These are phyloP conservation scores for Nycteola revayana DNA, from an alignment of 2,888 invertebrate species.

Conservation along the genomic window DNA sequence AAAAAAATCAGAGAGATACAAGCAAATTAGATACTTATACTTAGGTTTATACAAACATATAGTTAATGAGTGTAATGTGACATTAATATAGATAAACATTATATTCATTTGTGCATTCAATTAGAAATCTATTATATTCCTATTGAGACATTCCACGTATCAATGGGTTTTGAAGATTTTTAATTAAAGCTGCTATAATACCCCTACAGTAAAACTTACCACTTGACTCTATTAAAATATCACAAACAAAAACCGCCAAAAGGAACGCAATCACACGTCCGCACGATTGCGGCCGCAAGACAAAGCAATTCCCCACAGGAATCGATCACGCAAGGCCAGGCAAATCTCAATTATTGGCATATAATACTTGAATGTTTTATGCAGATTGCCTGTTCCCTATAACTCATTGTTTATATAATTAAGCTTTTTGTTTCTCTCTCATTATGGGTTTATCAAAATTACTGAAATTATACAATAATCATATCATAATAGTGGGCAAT, in stretches of 20 bases:
- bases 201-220: too few species aligned
- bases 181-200: too few species aligned
- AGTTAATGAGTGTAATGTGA: too few species aligned
- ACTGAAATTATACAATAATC: slow-evolving; percentile 14
- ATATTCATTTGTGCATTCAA: too few species aligned
- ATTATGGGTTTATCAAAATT: slow-evolving; percentile 17
- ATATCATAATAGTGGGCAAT: not conserved
- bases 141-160: too few species aligned
- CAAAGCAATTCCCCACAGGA: slow-evolving; percentile 58
- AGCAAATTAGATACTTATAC: too few species aligned
- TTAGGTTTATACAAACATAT: too few species aligned
- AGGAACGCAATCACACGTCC: slow-evolving; percentile 45
- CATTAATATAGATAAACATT: too few species aligned
- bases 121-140: too few species aligned
- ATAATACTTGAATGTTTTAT: slow-evolving; percentile 46
- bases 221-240: too few species aligned
- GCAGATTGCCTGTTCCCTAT: slow-evolving; percentile 42
- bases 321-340: slow-evolving; percentile 63
- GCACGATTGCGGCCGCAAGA: slow-evolving; percentile 38
- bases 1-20: too few species aligned
- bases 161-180: too few species aligned
- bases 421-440: slow-evolving; percentile 21
- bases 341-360: slow-evolving; percentile 54
- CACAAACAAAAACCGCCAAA: slow-evolving; percentile 37
- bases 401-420: slow-evolving; percentile 31